Base-by-base conservation (phyloP, 2,888 invertebrate species). In the Phengaris arion region DNA sequence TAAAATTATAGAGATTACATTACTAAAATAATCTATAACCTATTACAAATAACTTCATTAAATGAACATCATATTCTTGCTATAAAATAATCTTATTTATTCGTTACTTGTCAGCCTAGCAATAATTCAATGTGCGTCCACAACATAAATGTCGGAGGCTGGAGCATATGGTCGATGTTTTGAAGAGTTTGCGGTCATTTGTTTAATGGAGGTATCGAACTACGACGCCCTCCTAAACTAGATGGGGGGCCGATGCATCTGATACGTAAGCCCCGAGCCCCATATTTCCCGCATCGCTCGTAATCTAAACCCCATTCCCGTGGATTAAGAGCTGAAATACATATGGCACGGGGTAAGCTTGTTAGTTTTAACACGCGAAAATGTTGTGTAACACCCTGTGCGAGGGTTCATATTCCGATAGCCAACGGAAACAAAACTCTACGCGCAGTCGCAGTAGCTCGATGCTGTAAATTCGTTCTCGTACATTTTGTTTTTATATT, bases 361-460 rank as follows among this genome's bases (percentile, higher is more conserved):
- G 6, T 12, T 72, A 72, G 10, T 57, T 46, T 76, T 45, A n/a
- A 55, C 64, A n/a, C 35, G 12, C 15, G 15, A 35, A 3, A 15
- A 70, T 83, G 87, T 76, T 82, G 83, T 76, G 74, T 54, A 81
- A 80, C 83, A 77, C 85, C 7, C 4, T 2, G 72, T 8, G 6
- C 51, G 35, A 54, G 35, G 8, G 13, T 52, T 52, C 35, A 54
- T 52, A 72, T 15, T 72, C 13, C 6, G 10, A 6, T 72, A 35
- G 54, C 22, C 3, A 68, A 7, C 4, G 12, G 13, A 6, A 13
- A 35, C 35, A 35, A 7, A 35, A 13, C 72, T 85, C 83, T 87
- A 81, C 82, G 90, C 92, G 92, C 92, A 91, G 90, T 83, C 94
- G 94, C 92, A 90, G 89, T 88, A 90, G 86, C 85, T 83, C 75